Evolutionary conservation across 1,140 invertebrate genomes (phyloP).

Genomic region (Bombus picipes): DNA sequence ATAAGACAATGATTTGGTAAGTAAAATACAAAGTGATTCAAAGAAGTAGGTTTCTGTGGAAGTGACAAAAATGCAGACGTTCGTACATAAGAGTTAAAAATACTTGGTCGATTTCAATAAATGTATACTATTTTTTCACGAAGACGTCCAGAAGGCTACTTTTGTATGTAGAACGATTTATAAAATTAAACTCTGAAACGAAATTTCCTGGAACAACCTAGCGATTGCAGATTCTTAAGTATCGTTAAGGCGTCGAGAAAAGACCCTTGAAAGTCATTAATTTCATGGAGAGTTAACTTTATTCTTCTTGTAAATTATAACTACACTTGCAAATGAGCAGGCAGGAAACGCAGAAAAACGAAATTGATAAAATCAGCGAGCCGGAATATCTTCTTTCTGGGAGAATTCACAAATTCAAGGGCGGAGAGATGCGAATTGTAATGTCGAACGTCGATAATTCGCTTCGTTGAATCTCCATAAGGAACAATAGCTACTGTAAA

Average conservation of each 20-base stretch:
- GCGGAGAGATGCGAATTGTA: neutral
- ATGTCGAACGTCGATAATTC: neutral
- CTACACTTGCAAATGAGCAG: neutral
- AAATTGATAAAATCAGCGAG: neutral
- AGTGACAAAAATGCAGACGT: no score
- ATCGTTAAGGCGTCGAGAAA: no score
- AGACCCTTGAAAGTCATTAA: neutral
- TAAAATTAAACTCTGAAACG: neutral
- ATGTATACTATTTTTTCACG: neutral
- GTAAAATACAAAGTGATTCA: no score
- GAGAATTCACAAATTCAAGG: constrained; percentile 28
- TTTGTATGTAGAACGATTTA: neutral
- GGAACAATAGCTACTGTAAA: neutral
- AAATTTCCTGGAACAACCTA: neutral
- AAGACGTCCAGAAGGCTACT: neutral
- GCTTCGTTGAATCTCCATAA: neutral
- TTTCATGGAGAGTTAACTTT: neutral
- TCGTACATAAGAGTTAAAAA: neutral
- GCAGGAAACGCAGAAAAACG: neutral
- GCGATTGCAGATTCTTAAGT: neutral
- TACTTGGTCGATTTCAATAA: neutral
- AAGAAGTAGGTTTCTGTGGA: no score
- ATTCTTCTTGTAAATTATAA: neutral
- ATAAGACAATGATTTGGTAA: no score
- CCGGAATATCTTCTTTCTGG: constrained; percentile 12